Evolutionary conservation across 2,888 invertebrate species (phyloP).

Genomic region (Drosophila sordidapex): DNA sequence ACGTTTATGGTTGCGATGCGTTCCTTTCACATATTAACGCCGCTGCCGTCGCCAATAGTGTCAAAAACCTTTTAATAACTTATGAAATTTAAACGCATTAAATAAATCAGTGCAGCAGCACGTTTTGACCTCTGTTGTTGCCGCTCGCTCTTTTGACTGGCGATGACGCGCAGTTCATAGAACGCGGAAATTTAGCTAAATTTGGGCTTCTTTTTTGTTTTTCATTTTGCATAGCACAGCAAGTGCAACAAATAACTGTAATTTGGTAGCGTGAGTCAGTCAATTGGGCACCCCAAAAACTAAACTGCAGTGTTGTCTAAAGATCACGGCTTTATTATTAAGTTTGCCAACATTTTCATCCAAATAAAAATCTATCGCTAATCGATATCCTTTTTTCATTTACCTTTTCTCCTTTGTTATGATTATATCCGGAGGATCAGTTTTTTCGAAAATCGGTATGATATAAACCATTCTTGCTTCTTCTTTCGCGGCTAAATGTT

Average conservation of each 20-base stretch:
- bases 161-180: constrained; percentile 64
- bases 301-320: constrained; percentile 38
- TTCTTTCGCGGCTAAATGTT: constrained; percentile 53
- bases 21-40: constrained; percentile 37
- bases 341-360: not conserved
- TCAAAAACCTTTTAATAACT: constrained; percentile 74
- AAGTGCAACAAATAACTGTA: constrained; percentile 46
- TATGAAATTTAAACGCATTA: constrained; percentile 49
- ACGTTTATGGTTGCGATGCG: constrained; percentile 18
- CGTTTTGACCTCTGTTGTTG: constrained; percentile 70
- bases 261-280: constrained; percentile 56
- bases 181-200: constrained; percentile 71
- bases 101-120: constrained; percentile 52
- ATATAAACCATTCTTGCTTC: constrained; percentile 82
- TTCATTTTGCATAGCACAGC: constrained; percentile 46
- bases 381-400: constrained; percentile 24
- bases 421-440: constrained; percentile 84
- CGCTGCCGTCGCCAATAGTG: constrained; percentile 51
- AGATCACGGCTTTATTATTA: constrained; percentile 7
- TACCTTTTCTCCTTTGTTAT: constrained; percentile 80
- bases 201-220: constrained; percentile 11
- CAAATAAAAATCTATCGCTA: constrained; percentile 5
- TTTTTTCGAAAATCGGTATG: constrained; percentile 81
- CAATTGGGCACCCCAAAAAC: not conserved
- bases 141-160: not conserved